phyloP scores from a whole-genome alignment of 2,888 invertebrate species.

The Ceriagrion tenellum region DNA sequence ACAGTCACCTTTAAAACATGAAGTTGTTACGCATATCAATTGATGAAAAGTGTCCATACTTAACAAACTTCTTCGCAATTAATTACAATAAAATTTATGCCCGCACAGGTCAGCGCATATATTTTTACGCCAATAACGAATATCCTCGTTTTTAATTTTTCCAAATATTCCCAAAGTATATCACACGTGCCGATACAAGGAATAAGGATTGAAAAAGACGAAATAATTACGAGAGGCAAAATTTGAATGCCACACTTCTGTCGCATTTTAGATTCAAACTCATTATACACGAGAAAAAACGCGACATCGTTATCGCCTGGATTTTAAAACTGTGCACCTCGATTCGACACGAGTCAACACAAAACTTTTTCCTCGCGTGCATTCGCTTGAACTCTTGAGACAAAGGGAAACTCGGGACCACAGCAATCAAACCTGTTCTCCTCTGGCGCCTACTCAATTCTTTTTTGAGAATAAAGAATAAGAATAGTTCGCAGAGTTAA shows the following conservation, averaged over 20 bases:
- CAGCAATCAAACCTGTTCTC: neutral
- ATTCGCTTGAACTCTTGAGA: neutral
- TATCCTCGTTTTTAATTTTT: too few relatives aligned
- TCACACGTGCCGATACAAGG: neutral
- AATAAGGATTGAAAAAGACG: neutral
- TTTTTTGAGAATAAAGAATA: too few relatives aligned
- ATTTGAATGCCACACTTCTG: neutral
- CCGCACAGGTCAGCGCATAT: too few relatives aligned
- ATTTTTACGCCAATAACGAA: too few relatives aligned
- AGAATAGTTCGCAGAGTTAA: neutral
- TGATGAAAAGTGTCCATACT: too few relatives aligned
- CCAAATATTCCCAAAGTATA: too few relatives aligned
- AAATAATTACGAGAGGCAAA: neutral
- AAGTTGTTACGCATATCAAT: too few relatives aligned
- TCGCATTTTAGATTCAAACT: neutral
- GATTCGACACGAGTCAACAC: neutral
- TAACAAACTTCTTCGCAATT: too few relatives aligned
- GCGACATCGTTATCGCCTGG: neutral
- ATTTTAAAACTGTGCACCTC: neutral
- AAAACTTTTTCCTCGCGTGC: neutral
- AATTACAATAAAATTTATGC: too few relatives aligned
- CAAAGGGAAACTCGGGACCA: neutral
- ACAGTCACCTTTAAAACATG: too few relatives aligned
- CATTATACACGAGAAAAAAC: neutral
- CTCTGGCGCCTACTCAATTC: neutral